Base-by-base conservation (phyloP, 2,888 invertebrate genomes). In the Uropetala carovei region DNA sequence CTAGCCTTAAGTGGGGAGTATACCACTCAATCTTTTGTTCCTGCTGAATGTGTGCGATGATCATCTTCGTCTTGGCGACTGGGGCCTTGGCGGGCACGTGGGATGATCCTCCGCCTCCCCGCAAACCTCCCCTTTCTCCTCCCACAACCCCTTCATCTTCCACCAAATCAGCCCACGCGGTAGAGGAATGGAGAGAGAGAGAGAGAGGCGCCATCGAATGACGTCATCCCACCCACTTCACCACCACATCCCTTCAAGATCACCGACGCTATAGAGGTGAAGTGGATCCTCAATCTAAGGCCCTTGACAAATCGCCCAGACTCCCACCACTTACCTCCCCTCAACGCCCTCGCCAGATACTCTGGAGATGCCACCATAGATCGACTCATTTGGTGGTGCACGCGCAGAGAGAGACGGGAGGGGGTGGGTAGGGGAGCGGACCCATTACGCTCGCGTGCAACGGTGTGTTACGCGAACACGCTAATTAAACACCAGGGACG, bases 241-340 rank as follows among this genome's bases (percentile, higher is more conserved):
- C 27, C 22, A 27, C 43, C 43, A 43, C 75, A 75, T 75, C 27
- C 75, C 9, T 43, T 43, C 43, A 43, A 43, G 43, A 43, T 43
- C 43, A 43, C 43, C 43, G 43, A 43, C 43, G 43, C 43, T 43
- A 43, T 13, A 27, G 75, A 75, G 75, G 75, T 75, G 75, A 75
- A 75, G 27, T 75, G 75, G 75, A 75, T 75, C 75, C 27, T 75
- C 75, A 75, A 68, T 68, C 68, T 68, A 11, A 22, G 68, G 75
- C 75, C 75, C 75, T 75, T 75, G 75, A 75, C 75, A 13, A 27
- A 75, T 75, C 27, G 75, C 22, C 75, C 75, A 27, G 27, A 27
- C 27, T 22, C 22, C 75, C 75, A 27, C 75, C 75, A 10, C 75
- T 27, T 75, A 75, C 75, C 13, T 27, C 22, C 75, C 75, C 27